Percentiles rank a stretch among this genome's conserved stretches.
Evolutionary conservation across 2,797 vertebrate genomes (phyloP).

Genomic region (Streptopelia turtur): DNA sequence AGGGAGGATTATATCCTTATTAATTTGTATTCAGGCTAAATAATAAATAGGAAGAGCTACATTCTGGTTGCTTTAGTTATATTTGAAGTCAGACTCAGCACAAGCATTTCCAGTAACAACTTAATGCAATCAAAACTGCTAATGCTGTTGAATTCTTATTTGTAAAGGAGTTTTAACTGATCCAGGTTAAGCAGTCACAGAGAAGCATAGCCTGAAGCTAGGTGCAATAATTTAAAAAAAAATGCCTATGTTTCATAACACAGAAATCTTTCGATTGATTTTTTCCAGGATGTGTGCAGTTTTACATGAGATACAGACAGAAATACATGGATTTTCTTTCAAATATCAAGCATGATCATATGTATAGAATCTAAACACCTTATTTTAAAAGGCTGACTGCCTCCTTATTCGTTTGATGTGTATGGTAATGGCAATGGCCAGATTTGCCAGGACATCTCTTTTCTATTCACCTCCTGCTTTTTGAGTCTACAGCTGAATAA

Average conservation of each 20-base stretch:
- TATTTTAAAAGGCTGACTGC: not conserved
- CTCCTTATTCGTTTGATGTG: not conserved
- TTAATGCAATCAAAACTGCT: not conserved
- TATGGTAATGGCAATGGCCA: not conserved
- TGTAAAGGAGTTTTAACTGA: constrained; percentile 19
- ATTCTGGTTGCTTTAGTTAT: not conserved
- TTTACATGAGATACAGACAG: not conserved
- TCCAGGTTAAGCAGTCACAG: not conserved
- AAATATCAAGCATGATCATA: not conserved
- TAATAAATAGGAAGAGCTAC: not conserved
- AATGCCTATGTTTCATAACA: not conserved
- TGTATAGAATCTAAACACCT: not conserved
- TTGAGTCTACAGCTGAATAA: not conserved
- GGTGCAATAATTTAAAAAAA: not conserved
- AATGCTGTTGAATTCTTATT: constrained; percentile 8
- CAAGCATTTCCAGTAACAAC: not conserved
- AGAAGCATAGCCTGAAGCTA: constrained; percentile 10
- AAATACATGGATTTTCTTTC: not conserved
- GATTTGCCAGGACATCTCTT: not conserved
- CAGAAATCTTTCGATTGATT: constrained; percentile 21
- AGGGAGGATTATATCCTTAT: not conserved
- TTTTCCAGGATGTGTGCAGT: not conserved
- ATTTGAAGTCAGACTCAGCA: not conserved
- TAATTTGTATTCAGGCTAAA: not conserved
- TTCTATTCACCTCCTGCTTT: not conserved